phyloP scores from a whole-genome alignment of 1,140 invertebrate species.

The Sitobion miscanthi region DNA sequence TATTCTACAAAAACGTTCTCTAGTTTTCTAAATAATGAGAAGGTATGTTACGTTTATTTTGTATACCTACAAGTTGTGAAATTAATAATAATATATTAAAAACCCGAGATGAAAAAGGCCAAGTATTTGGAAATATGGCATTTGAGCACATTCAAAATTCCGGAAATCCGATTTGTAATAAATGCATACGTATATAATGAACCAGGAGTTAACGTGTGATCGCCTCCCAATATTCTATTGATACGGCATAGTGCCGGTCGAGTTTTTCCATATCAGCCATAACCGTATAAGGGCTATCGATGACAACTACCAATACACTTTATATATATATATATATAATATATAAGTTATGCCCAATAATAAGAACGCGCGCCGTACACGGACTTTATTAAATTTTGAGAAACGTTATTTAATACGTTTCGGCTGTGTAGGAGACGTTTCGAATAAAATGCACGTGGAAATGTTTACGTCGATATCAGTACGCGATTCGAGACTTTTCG shows the following conservation, averaged over 20 bases:
- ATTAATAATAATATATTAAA: too few species aligned
- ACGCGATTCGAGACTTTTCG: neutral
- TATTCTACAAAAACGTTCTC: too few species aligned
- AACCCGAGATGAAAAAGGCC: too few species aligned
- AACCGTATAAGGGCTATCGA: neutral
- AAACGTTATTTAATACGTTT: neutral
- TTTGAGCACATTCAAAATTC: neutral
- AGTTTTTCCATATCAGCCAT: neutral
- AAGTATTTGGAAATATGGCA: too few species aligned
- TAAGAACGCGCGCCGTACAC: neutral
- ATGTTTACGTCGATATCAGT: neutral
- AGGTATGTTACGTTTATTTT: too few species aligned
- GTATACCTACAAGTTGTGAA: too few species aligned
- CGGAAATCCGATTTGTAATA: neutral
- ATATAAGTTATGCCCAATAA: neutral
- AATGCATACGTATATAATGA: neutral
- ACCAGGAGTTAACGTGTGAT: neutral
- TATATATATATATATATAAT: neutral
- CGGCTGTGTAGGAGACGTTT: neutral
- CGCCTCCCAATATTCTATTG: neutral
- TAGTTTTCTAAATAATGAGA: too few species aligned
- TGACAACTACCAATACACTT: neutral
- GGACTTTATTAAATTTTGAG: neutral
- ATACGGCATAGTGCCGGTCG: neutral
- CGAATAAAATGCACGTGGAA: neutral